phyloP scores from a whole-genome alignment of 2,888 invertebrate genomes.

The Eudasyphora cyanicolor region DNA sequence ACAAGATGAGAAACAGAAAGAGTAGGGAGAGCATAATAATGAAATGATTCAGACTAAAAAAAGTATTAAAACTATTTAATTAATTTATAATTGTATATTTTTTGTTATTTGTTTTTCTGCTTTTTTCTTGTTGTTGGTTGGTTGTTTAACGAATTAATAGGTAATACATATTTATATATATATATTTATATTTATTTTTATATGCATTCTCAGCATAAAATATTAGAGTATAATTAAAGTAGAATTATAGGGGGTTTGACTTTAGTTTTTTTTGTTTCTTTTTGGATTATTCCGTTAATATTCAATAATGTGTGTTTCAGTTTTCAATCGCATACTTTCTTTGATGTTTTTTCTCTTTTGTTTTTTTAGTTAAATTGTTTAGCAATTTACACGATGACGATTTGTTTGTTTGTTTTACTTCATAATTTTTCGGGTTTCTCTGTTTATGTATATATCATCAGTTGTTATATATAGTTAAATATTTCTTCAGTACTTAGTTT shows the following conservation, averaged over 20 bases:
- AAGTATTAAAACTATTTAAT: slow-evolving; percentile 52
- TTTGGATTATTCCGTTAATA: slow-evolving; percentile 54
- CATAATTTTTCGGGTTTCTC: slow-evolving; percentile 6
- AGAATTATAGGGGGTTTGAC: slow-evolving; percentile 58
- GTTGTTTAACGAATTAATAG: slow-evolving; percentile 52
- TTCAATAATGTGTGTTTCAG: slow-evolving; percentile 20
- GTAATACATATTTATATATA: slow-evolving; percentile 62
- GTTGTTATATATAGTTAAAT: slow-evolving; percentile 41
- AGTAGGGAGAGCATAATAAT: slow-evolving; percentile 18
- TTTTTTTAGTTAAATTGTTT: slow-evolving; percentile 46
- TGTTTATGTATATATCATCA: slow-evolving; percentile 30
- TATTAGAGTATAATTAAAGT: slow-evolving; percentile 60
- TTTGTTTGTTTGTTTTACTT: slow-evolving; percentile 30
- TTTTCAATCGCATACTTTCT: slow-evolving; percentile 4
- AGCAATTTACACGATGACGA: slow-evolving; percentile 52
- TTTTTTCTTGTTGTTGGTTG: slow-evolving; percentile 13
- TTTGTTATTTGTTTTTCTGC: slow-evolving; percentile 36
- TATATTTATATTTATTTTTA: slow-evolving; percentile 53
- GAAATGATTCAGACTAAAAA: slow-evolving; percentile 48
- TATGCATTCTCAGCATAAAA: slow-evolving; percentile 65
- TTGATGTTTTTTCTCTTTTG: slow-evolving; percentile 21
- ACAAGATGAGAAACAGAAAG: slow-evolving; percentile 33
- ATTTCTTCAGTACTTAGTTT: slow-evolving; percentile 56
- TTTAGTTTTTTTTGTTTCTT: slow-evolving; percentile 48
- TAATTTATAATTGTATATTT: slow-evolving; percentile 57